Conservation (phyloP, 2,797 vertebrate species). For the Sarcophilus harrisii region DNA sequence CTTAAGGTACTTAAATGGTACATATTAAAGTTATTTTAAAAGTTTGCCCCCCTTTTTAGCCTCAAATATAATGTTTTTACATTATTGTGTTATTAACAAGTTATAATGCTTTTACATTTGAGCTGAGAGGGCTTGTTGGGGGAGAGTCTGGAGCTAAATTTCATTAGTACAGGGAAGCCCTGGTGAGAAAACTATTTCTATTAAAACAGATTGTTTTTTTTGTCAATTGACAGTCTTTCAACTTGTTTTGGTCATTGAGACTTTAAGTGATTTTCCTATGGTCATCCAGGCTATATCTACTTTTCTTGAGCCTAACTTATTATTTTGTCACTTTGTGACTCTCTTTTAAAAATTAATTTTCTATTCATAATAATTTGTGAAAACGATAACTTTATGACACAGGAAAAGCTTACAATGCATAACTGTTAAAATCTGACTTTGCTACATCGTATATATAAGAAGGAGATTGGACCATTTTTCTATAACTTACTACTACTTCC, state of each 20-base stretch:
- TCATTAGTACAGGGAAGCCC: background rate
- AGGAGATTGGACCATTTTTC: background rate
- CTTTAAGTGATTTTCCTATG: background rate
- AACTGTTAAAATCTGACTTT: background rate
- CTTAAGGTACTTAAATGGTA: background rate
- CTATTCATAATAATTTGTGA: background rate
- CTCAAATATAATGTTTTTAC: background rate
- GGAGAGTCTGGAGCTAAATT: background rate
- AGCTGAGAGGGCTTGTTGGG: background rate
- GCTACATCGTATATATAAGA: background rate
- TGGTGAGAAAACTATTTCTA: background rate
- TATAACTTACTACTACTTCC: background rate
- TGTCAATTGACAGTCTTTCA: background rate
- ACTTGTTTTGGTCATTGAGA: background rate
- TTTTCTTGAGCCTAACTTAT: background rate
- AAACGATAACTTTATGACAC: background rate
- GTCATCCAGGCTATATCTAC: background rate
- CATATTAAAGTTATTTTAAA: background rate
- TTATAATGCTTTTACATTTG: background rate
- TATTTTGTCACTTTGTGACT: background rate
- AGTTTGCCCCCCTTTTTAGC: background rate
- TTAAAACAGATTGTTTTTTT: background rate
- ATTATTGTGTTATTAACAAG: background rate
- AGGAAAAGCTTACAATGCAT: background rate
- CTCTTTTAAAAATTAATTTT: background rate